Conservation (phyloP, 2,113 vertebrate species). For the Urocitellus parryii region DNA sequence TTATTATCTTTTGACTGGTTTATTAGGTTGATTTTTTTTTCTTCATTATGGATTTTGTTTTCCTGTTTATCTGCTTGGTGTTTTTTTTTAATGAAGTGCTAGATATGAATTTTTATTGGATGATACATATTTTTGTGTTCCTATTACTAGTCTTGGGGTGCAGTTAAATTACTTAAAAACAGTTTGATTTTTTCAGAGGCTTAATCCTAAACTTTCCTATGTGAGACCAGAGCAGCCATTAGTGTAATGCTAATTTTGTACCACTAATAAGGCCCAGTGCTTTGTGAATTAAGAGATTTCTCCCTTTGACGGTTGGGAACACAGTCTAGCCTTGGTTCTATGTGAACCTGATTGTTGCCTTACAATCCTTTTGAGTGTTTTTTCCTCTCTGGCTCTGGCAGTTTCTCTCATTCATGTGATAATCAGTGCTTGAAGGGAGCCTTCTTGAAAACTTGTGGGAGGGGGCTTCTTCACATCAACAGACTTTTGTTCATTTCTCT, state of each 20-base stretch:
- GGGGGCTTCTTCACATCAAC: not conserved
- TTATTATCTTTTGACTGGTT: not conserved
- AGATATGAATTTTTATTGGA: not conserved
- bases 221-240: not conserved
- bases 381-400: not conserved
- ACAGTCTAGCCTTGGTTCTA: not conserved
- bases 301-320: not conserved
- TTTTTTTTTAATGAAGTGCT: not conserved
- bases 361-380: not conserved
- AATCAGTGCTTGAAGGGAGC: not conserved
- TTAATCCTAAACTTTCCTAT: conserved; percentile 40
- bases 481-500: not conserved
- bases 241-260: not conserved
- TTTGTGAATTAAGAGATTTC: not conserved
- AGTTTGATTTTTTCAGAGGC: not conserved
- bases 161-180: not conserved
- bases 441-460: no score
- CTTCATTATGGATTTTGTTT: not conserved
- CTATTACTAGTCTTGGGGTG: not conserved
- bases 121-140: not conserved
- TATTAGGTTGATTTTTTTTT: not conserved
- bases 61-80: not conserved
- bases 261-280: not conserved
- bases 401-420: not conserved
- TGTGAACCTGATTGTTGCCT: not conserved